Conservation (phyloP, 2,888 invertebrate species). For the Hemithea aestivaria region DNA sequence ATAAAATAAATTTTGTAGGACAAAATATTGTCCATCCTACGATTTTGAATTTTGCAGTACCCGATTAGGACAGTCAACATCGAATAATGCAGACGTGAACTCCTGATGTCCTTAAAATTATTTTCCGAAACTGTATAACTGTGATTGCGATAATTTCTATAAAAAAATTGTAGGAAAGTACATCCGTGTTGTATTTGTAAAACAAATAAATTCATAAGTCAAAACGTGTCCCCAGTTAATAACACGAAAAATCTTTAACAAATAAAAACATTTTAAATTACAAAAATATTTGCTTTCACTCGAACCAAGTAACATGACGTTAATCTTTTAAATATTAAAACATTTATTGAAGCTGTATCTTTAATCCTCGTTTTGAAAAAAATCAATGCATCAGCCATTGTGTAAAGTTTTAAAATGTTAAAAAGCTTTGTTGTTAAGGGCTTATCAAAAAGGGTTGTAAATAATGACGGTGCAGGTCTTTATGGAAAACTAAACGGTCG, state of each 20-base stretch:
- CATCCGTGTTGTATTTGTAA: no score
- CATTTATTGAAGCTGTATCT: constrained; percentile 57
- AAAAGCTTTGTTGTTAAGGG: constrained; percentile 76
- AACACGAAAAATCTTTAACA: constrained; percentile 39
- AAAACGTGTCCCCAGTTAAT: no score
- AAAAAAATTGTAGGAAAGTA: no score
- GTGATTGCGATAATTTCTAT: no score
- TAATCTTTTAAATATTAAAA: constrained; percentile 79
- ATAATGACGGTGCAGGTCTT: constrained; percentile 74
- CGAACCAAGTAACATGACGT: constrained; percentile 57
- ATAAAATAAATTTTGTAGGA: no score
- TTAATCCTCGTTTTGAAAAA: constrained; percentile 62
- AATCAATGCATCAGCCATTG: constrained; percentile 65
- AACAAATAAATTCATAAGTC: no score
- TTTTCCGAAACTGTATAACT: no score
- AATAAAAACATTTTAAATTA: constrained; percentile 50
- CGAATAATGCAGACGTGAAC: no score
- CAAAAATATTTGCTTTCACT: constrained; percentile 32
- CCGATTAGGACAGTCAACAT: no score
- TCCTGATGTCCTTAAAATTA: no score
- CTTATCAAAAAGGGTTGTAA: constrained; percentile 73
- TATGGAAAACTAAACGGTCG: constrained; percentile 69
- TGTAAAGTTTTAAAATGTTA: constrained; percentile 75
- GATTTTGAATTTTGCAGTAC: no score
- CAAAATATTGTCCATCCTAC: no score